Percentiles rank a stretch among this genome's conserved stretches.
Conservation (phyloP, 2,797 vertebrate species). For the Columba guinea region DNA sequence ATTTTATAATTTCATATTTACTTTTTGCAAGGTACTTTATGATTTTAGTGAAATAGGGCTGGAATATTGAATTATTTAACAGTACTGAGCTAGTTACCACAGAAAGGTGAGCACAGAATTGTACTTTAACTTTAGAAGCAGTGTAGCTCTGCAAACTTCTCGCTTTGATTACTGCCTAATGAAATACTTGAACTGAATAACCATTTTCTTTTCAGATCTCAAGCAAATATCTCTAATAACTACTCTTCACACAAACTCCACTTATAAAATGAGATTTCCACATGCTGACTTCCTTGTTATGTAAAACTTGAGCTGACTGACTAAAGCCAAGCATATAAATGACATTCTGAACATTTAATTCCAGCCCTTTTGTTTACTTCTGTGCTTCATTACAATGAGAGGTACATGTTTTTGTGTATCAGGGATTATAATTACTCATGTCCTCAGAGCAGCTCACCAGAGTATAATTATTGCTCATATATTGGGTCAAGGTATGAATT, state of each 20-base stretch:
- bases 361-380: constrained; percentile 25
- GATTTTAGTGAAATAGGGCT: background rate
- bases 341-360: background rate
- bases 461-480: constrained; percentile 11
- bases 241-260: background rate
- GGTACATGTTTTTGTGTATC: background rate
- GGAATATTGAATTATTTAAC: background rate
- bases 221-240: background rate
- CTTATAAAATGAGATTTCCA: background rate
- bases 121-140: background rate
- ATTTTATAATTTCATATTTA: background rate
- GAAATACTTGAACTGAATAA: background rate
- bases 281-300: background rate
- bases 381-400: background rate
- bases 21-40: background rate
- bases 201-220: background rate
- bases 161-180: background rate
- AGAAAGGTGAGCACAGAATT: background rate
- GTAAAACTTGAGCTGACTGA: background rate
- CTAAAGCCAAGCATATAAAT: background rate
- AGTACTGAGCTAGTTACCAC: background rate
- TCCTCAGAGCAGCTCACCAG: background rate
- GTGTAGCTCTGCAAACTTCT: background rate
- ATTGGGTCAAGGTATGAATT: constrained; percentile 22
- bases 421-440: background rate